Evolutionary conservation across 2,797 vertebrate species (phyloP), one percentile per base, ranked within the genome.

Genomic region (Onychomys leucogaster): DNA sequence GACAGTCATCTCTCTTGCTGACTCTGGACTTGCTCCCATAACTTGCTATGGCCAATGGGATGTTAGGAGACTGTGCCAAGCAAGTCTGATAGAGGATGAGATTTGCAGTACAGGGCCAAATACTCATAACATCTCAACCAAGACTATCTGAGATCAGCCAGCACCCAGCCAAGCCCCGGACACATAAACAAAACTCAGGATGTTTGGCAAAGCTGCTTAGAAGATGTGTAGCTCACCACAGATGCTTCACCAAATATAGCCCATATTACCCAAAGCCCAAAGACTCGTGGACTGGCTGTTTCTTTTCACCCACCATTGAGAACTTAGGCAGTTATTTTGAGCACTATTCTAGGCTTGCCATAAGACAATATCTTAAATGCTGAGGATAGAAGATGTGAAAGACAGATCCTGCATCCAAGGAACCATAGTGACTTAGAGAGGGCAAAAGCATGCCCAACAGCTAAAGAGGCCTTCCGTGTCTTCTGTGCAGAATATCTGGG

Each of bases 201-300:
- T 43, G 21, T 43, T 91, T 83, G 37, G 9, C 69, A 77, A 10
- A 93, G 7, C 82, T 76, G 12, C 71, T 16, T 25, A 76, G 13
- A n/a, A 92, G 34, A 32, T 49, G 67, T 82, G 1, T 2, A 89
- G 27, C 63, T 95, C 63, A 91, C 67, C 10, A 73, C 19, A 59
- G 81, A 69, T 61, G 82, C 34, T 37, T n/a, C 4, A 85, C 55
- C 46, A 93, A 76, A 91, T 65, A 52, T 46, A 85, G 16, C 49
- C 69, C n/a, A 63, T 83, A 73, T 92, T 67, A 82, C 57, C 29
- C 43, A 85, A 94, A 63, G n/a, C 27, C 55, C 59, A 88, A 91
- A 91, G 82, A 93, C 61, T 90, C 76, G 27, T 73, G 34, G 69
- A 52, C 67, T 84, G 75, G 78, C 59, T 90, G 41, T 73, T 69